These are phyloP conservation scores for Theonella swinhoei DNA, from an alignment of 37 sponge, comb jelly and placozoan species.

Conservation along the genomic window DNA sequence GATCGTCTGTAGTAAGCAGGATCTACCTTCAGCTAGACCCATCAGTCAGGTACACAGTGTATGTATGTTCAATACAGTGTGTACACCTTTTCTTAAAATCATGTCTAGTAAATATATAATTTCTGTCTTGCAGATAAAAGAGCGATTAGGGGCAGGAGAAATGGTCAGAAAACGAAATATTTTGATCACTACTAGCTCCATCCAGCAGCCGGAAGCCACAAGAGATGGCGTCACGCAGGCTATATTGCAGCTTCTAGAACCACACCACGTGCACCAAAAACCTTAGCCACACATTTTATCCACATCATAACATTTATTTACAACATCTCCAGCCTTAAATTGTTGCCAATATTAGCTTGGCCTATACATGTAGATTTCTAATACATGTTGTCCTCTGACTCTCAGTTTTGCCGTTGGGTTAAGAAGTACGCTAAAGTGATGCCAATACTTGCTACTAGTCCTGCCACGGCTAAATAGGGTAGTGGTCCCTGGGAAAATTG, in stretches of 20 bases:
- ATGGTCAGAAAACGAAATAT: neutral
- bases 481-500: slow-evolving; percentile 12
- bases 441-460: slow-evolving; percentile 23
- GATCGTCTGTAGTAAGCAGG: slow-evolving; percentile 72
- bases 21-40: slow-evolving; percentile 8
- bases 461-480: slow-evolving; percentile 45
- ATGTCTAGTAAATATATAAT: too few species aligned
- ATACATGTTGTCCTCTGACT: too few species aligned
- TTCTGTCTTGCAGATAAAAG: neutral
- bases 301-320: too few species aligned
- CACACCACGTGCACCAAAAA: too few species aligned
- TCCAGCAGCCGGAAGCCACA: neutral
- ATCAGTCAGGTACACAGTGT: slow-evolving; percentile 4
- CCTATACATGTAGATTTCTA: too few species aligned
- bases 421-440: slow-evolving; percentile 43
- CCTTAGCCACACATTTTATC: too few species aligned
- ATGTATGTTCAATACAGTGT: neutral
- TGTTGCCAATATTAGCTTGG: too few species aligned
- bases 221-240: neutral
- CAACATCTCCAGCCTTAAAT: too few species aligned
- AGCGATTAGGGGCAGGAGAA: neutral
- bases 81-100: neutral
- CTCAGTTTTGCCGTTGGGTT: too few species aligned
- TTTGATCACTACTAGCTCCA: neutral
- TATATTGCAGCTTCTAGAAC: neutral